A percentile compares a stretch with the other conserved stretches of the same genome.
Evolutionary conservation across 2,888 invertebrate genomes (phyloP).

Genomic region (Sesia apiformis): DNA sequence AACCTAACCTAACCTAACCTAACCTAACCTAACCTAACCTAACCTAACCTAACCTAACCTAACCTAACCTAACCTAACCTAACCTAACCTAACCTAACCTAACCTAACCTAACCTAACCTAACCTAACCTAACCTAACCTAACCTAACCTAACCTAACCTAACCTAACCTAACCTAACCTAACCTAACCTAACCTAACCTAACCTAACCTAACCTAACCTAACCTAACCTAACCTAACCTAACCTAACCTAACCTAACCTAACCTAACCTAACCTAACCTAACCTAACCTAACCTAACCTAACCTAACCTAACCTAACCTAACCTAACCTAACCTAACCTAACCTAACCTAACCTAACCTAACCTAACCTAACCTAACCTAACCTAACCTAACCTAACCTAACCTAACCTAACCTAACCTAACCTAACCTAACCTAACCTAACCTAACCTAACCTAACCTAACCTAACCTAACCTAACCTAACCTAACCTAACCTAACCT

Average conservation of each 20-base stretch:
- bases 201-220: constrained; percentile 4
- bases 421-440: constrained; percentile 4
- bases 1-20: no score
- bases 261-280: constrained; percentile 4
- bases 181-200: constrained; percentile 3
- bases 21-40: no score
- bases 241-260: constrained; percentile 4
- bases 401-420: constrained; percentile 4
- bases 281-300: constrained; percentile 3
- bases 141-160: no score
- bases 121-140: no score
- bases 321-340: constrained; percentile 1
- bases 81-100: no score
- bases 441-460: constrained; percentile 4
- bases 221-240: constrained; percentile 4
- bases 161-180: no score
- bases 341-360: constrained; percentile 2
- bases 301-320: constrained; percentile 1
- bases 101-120: no score
- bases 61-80: no score
- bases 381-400: constrained; percentile 4
- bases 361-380: constrained; percentile 4
- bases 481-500: constrained; percentile 4
- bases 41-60: no score
- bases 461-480: constrained; percentile 4